Evolutionary conservation across 2,888 invertebrate genomes (phyloP).

Genomic region (Tholera decimalis): DNA sequence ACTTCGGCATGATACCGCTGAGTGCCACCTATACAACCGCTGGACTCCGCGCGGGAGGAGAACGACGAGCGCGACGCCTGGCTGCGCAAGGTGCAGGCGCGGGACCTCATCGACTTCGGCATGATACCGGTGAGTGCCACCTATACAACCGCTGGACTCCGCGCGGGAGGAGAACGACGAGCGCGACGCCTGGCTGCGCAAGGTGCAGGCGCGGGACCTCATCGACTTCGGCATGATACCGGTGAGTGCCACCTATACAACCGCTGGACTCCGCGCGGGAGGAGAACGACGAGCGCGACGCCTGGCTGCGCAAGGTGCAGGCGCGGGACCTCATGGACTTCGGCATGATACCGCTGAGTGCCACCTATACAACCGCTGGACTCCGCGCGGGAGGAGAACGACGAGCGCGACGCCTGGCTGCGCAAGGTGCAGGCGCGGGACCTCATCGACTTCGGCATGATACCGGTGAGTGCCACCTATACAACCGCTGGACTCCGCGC

Average conservation of each 20-base stretch:
- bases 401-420: conserved; percentile 95
- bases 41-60: too few relatives aligned
- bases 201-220: conserved; percentile 95
- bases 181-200: conserved; percentile 87
- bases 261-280: too few relatives aligned
- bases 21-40: too few relatives aligned
- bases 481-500: conserved; percentile 94
- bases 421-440: conserved; percentile 95
- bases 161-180: conserved; percentile 91
- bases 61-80: conserved; percentile 96
- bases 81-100: conserved; percentile 96
- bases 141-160: too few relatives aligned
- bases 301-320: conserved; percentile 96
- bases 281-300: conserved; percentile 96
- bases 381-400: conserved; percentile 95
- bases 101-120: conserved; percentile 94
- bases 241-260: too few relatives aligned
- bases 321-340: conserved; percentile 95
- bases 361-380: conserved; percentile 92
- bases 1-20: conserved; percentile 85
- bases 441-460: conserved; percentile 94
- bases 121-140: conserved; percentile 68
- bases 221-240: conserved; percentile 90
- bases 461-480: conserved; percentile 68
- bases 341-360: conserved; percentile 69